phyloP scores from a whole-genome alignment of 2,113 vertebrate species.

The Synchiropus splendidus region DNA sequence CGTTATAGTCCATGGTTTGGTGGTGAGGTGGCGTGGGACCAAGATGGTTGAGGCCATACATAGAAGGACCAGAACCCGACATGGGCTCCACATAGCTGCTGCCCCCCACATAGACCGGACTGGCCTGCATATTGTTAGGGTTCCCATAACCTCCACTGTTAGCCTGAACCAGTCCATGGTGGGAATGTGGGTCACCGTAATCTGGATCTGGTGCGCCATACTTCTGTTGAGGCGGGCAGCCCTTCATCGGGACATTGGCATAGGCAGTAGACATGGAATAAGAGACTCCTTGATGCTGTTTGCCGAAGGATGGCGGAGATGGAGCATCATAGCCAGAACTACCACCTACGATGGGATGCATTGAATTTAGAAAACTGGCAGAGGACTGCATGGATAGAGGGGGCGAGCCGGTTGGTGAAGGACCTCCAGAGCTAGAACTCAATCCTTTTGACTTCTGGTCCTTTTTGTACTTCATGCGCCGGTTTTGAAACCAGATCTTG shows the following conservation, averaged over 20 bases:
- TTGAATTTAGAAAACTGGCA: slow-evolving; percentile 83
- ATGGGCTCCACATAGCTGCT: slow-evolving; percentile 89
- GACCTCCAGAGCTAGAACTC: slow-evolving; percentile 87
- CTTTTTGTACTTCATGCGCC: slow-evolving; percentile 97
- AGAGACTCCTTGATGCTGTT: slow-evolving; percentile 85
- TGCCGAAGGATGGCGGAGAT: slow-evolving; percentile 86
- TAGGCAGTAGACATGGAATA: slow-evolving; percentile 86
- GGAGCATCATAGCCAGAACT: slow-evolving; percentile 82
- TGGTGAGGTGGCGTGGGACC: slow-evolving; percentile 70
- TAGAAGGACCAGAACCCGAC: slow-evolving; percentile 80
- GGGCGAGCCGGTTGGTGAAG: slow-evolving; percentile 85
- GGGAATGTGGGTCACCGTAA: slow-evolving; percentile 76
- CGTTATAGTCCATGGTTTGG: slow-evolving; percentile 93
- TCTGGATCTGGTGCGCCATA: slow-evolving; percentile 79
- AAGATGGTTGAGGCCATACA: slow-evolving; percentile 93
- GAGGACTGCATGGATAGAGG: slow-evolving; percentile 90
- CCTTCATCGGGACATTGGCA: slow-evolving; percentile 82
- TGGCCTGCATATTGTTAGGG: slow-evolving; percentile 79
- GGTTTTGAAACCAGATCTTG: slow-evolving; percentile 99
- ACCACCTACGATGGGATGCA: slow-evolving; percentile 80
- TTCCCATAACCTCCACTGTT: slow-evolving; percentile 78
- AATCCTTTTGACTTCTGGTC: slow-evolving; percentile 94
- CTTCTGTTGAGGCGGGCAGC: slow-evolving; percentile 86
- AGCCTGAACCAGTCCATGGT: slow-evolving; percentile 76
- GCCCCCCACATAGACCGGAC: slow-evolving; percentile 85